Evolutionary conservation across 2,888 invertebrate genomes (phyloP).

Genomic region (Drosophila paramelanica): DNA sequence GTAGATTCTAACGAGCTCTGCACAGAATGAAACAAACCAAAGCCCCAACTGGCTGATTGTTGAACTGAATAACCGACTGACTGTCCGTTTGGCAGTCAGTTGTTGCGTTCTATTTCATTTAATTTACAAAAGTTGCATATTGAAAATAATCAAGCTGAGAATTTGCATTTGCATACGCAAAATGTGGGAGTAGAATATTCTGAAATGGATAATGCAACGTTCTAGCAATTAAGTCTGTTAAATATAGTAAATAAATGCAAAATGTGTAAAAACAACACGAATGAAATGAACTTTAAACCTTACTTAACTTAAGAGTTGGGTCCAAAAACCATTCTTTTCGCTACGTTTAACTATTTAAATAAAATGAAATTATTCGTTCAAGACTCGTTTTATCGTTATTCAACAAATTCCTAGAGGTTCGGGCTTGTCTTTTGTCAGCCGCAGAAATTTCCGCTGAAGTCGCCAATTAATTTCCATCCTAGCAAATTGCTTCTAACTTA

Average conservation of each 20-base stretch:
- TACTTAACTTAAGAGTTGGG: too few relatives aligned
- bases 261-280: too few relatives aligned
- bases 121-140: constrained; percentile 53
- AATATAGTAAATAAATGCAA: too few relatives aligned
- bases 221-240: background rate
- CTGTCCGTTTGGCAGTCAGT: background rate
- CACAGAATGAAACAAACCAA: constrained; percentile 14
- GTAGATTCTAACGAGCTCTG: constrained; percentile 11
- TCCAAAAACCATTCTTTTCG: too few relatives aligned
- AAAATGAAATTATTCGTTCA: too few relatives aligned
- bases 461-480: constrained; percentile 12
- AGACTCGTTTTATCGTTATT: background rate
- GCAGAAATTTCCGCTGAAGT: background rate
- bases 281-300: too few relatives aligned
- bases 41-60: constrained; percentile 15
- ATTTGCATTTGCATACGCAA: constrained; percentile 39
- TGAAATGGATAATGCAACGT: background rate
- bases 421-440: background rate
- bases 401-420: background rate
- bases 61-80: constrained; percentile 1
- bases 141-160: constrained; percentile 27
- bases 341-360: too few relatives aligned
- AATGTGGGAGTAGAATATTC: constrained; percentile 1
- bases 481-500: constrained; percentile 3
- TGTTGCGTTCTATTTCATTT: constrained; percentile 50